Evolutionary conservation across 2,888 invertebrate species (phyloP).

Genomic region (Drosophila lutescens): DNA sequence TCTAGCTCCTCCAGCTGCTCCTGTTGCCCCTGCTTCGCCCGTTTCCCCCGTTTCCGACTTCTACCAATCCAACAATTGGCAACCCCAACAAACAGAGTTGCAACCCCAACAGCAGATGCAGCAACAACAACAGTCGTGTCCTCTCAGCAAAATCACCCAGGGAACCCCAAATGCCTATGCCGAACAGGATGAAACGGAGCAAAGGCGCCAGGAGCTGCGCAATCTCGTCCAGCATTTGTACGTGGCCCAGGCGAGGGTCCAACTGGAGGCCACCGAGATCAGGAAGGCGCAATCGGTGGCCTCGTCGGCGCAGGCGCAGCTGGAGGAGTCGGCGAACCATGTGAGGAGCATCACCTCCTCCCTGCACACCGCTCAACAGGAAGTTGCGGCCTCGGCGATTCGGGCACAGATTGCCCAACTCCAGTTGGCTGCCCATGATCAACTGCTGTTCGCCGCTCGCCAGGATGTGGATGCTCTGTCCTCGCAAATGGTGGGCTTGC

Average conservation of each 20-base stretch:
- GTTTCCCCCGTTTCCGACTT: not conserved
- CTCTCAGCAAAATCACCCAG: not conserved
- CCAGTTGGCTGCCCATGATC: constrained; percentile 84
- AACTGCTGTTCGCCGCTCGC: constrained; percentile 83
- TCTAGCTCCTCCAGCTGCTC: not conserved
- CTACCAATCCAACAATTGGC: not conserved
- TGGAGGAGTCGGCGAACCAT: constrained; percentile 83
- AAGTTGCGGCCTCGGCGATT: constrained; percentile 83
- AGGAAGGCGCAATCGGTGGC: constrained; percentile 83
- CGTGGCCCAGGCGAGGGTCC: constrained; percentile 83
- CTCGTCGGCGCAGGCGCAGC: constrained; percentile 77
- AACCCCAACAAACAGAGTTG: not conserved
- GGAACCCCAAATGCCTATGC: constrained; percentile 7
- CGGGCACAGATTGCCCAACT: constrained; percentile 84
- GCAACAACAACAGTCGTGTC: constrained; percentile 12
- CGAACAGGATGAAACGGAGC: constrained; percentile 56
- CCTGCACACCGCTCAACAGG: constrained; percentile 83
- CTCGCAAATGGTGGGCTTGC: constrained; percentile 83
- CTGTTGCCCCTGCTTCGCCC: not conserved
- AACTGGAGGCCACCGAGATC: constrained; percentile 83
- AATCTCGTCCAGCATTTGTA: constrained; percentile 82
- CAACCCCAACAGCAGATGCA: constrained; percentile 8
- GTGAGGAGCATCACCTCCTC: constrained; percentile 82
- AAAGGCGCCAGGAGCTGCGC: constrained; percentile 71
- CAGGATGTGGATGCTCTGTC: constrained; percentile 84